Percentiles rank a stretch among this genome's conserved stretches.
Conservation (phyloP, 92 coral and sea anemone genomes). For the Plumapathes pennacea region DNA sequence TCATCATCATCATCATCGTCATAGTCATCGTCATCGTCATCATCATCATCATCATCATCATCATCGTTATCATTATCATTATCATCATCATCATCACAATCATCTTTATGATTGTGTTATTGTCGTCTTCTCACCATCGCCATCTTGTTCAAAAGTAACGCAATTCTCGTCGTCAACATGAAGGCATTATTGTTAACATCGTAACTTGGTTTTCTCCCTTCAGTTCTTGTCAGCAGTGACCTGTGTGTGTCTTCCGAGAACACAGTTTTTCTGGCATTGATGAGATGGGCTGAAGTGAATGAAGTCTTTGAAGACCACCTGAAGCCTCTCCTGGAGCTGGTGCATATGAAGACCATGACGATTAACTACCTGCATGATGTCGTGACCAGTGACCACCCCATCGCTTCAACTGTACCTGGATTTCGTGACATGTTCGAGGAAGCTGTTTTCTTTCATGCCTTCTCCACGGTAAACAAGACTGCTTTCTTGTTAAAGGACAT, state of each 20-base stretch:
- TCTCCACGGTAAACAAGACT: constrained; percentile 60
- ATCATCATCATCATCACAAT: too few relatives aligned
- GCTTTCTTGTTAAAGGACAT: too few relatives aligned
- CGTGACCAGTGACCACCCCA: constrained; percentile 78
- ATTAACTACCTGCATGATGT: constrained; percentile 87
- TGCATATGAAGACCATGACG: constrained; percentile 71
- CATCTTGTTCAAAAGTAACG: constrained; percentile 2
- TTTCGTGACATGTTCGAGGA: constrained; percentile 75
- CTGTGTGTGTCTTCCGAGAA: constrained; percentile 85
- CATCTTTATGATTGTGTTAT: too few relatives aligned
- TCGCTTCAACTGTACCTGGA: constrained; percentile 71
- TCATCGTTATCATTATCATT: too few relatives aligned
- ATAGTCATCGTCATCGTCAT: too few relatives aligned
- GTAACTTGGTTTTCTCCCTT: neutral
- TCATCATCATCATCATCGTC: too few relatives aligned
- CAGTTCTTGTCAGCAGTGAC: constrained; percentile 74
- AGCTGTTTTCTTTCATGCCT: constrained; percentile 83
- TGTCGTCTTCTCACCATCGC: too few relatives aligned
- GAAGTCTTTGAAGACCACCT: constrained; percentile 67
- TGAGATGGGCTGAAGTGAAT: constrained; percentile 92
- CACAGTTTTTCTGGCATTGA: constrained; percentile 91
- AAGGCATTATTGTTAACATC: neutral
- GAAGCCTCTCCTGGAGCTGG: constrained; percentile 66
- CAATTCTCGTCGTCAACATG: too few relatives aligned
- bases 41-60: too few relatives aligned